Percentiles rank a stretch among this genome's conserved stretches.
These are phyloP conservation scores for Arremon brunneinucha DNA, from an alignment of 2,797 vertebrate species.

Conservation along the genomic window DNA sequence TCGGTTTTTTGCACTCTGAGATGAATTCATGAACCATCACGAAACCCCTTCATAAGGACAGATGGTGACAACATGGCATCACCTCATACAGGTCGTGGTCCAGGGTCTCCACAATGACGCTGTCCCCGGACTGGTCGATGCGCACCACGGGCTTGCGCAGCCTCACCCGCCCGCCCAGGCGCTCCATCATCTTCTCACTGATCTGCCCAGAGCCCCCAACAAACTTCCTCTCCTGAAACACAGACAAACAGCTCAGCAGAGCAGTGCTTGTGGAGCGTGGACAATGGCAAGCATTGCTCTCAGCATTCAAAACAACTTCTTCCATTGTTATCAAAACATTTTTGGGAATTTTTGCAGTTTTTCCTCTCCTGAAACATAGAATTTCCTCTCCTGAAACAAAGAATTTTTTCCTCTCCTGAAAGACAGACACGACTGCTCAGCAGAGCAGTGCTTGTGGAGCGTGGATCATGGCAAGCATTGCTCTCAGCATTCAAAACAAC, in stretches of 20 bases:
- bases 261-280: fast-evolving
- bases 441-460: neutral
- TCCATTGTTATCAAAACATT: neutral
- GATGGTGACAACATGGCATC: neutral
- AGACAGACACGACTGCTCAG: neutral
- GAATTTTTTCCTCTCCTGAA: too few relatives aligned
- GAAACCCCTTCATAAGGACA: too few relatives aligned
- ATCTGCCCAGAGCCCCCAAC: constrained; percentile 89
- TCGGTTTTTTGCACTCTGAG: too few relatives aligned
- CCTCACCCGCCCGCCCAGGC: constrained; percentile 85
- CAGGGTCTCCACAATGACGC: constrained; percentile 86
- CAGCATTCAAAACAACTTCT: neutral
- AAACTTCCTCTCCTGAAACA: constrained; percentile 92
- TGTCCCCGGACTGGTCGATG: constrained; percentile 86
- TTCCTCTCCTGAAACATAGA: too few relatives aligned
- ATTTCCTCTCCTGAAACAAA: too few relatives aligned
- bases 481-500: neutral
- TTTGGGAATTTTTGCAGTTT: neutral
- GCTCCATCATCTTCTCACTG: constrained; percentile 85
- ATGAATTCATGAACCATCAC: too few relatives aligned
- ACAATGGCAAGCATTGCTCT: neutral
- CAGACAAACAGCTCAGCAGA: neutral
- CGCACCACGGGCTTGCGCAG: constrained; percentile 84
- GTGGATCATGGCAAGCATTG: fast-evolving
- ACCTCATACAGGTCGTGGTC: constrained; percentile 86